Evolutionary conservation across 2,888 invertebrate species (phyloP), one percentile per base, ranked within the genome.

Genomic region (Geophilus truncorum): DNA sequence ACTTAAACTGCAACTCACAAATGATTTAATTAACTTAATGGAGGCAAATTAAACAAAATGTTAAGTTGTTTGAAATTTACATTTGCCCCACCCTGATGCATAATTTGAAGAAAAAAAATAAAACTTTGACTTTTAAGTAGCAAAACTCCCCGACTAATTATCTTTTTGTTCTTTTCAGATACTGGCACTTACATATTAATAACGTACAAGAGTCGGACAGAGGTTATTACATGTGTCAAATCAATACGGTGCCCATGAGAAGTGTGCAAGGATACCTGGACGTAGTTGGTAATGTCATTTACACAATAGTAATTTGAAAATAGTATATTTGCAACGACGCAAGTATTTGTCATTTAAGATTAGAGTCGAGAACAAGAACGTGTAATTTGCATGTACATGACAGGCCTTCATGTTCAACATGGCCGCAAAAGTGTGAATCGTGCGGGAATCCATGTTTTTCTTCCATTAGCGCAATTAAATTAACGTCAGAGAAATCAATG

Each of bases 221-320:
- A 77, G 95, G 94, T 82, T 95, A 95, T 87, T 95, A 95, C 88
- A 94, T 95, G 93, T 95, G 95, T 86, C 95, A 95, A 90, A 94
- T 95, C 85, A 95, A 95, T 88, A 95, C 94, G 0, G 93, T 91
- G 82, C 91, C 92, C 80, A 94, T 95, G 93, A 94, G 92, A 88
- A 94, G 93, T 86, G 93, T 94, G 88, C 90, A 93, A 81, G 95
- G 95, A 12, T 95, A 95, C 86, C 91, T 95, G 82, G 94, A 95
- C 86, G 94, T 95, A 23, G 93, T 93, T 86, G 94, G 95, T 95
- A 87, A n/a, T n/a, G n/a, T n/a, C n/a, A n/a, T n/a, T n/a, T n/a
- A n/a, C n/a, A n/a, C n/a, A n/a, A n/a, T n/a, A n/a, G n/a, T n/a
- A n/a, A n/a, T n/a, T n/a, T n/a, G n/a, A n/a, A 90, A 40, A 91